Evolutionary conservation across 2,797 vertebrate species (phyloP), one percentile per base, ranked within the genome.

Genomic region (Stomatorhinus walkeri): DNA sequence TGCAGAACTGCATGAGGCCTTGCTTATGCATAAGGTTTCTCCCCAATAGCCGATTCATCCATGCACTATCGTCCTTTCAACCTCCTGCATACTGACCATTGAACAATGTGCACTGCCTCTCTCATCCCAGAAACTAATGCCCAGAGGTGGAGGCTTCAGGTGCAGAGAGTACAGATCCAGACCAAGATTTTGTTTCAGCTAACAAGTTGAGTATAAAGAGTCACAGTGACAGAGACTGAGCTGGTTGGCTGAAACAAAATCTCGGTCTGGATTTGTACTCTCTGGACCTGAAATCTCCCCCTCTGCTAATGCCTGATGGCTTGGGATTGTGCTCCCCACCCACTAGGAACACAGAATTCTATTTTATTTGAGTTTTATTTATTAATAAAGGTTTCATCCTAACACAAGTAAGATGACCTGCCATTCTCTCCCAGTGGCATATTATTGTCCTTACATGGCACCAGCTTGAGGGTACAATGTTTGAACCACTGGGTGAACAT

Each of bases 271-370:
- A 59, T 59, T 59, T 59, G 19, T n/a, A 59, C 19, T 59, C 54
- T 59, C 54, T 22, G 54, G 1, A 59, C 54, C 8, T 59, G 1
- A 59, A 59, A 22, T 59, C 54, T 59, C 54, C 19, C 6, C 19
- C 54, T 59, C 54, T 59, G 24, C 79, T 90, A 89, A 64, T 59
- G 88, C 59, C 87, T 87, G 90, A 56, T 91, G 91, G 89, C 87
- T 87, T 92, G 91, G 91, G 91, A 92, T 72, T 89, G 24, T 68
- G 24, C 59, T 10, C 12, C 8, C 61, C 24, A 14, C 10, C 61
- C 61, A 68, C 61, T 12, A 68, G 61, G 61, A 28, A 28, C 8
- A 32, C 61, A 9, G 3, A 14, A 10, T 68, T 28, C 10, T 14
- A 4, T 68, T 68, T 28, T 12, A 68, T 68, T 68, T 14, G 9